Base-by-base conservation (phyloP, 2,888 invertebrate species). In the Drosophila nr. perissopoda region DNA sequence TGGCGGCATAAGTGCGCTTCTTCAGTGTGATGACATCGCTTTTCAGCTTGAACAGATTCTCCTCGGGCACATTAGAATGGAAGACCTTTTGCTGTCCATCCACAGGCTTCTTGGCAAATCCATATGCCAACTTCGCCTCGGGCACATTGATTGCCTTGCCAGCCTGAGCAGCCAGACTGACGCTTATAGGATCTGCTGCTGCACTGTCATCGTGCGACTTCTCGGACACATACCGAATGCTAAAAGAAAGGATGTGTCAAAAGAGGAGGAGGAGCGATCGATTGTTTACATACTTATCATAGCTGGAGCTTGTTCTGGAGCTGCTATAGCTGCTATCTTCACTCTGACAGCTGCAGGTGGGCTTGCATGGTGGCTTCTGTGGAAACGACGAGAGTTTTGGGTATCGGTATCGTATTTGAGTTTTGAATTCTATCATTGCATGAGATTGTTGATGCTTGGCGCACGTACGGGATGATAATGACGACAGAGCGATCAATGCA, bases 61-160 rank as follows among this genome's bases (percentile, higher is more conserved):
- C 94, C 82, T 95, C 95, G 4, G 94, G 93, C 29, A 94, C 92
- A 33, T 93, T 91, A 3, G 91, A 91, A 33, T 81, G 79, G 36
- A 77, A 80, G 0, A 92, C 74, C 13, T 83, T 86, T 31, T 88
- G 83, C 29, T 91, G 89, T 0, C 91, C 89, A 59, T 94, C 94
- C 21, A 92, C 83, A 2, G 95, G 95, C 33, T 83, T 78, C 21
- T 93, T 93, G 13, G 92, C 91, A 70, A 94, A 94, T 2, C 95
- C 95, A 75, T 94, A 95, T 6, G 94, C 91, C 10, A 95, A 82
- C 74, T 93, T 93, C 11, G 94, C 94, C 84, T 95, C 95, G 0
- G 93, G 93, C 8, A 93, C 91, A 27, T 91, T 89, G 49, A 93
- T 92, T 11, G 93, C 91, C 57, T 93, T 93, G 21, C 92, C 92